Evolutionary conservation across 2,797 vertebrate genomes (phyloP).

Genomic region (Cephalopachus bancanus): DNA sequence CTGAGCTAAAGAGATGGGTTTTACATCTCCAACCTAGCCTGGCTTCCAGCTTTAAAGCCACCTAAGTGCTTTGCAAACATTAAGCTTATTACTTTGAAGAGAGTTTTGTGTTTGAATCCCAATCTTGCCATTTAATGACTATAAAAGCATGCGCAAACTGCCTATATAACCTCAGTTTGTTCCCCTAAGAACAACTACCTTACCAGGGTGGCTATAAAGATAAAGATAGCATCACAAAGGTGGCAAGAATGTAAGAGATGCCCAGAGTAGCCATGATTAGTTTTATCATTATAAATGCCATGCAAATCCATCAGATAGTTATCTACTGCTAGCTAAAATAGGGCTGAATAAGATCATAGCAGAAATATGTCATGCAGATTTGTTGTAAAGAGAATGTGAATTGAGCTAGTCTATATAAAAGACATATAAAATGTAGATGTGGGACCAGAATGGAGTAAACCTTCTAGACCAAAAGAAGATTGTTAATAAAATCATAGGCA

Average conservation of each 20-base stretch:
- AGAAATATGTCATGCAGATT: neutral
- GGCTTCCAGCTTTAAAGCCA: neutral
- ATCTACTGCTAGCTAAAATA: neutral
- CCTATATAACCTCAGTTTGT: neutral
- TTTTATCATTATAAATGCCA: constrained; percentile 4
- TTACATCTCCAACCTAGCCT: neutral
- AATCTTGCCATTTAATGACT: neutral
- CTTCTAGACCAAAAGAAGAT: constrained; percentile 13
- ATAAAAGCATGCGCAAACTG: neutral
- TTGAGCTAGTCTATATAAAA: neutral
- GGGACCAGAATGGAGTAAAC: neutral
- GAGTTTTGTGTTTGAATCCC: neutral
- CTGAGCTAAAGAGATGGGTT: neutral
- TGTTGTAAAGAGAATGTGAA: neutral
- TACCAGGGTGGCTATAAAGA: neutral
- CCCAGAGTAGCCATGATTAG: neutral
- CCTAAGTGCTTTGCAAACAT: neutral
- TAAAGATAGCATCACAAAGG: neutral
- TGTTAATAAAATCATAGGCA: neutral
- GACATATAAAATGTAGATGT: neutral
- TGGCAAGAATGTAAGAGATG: neutral
- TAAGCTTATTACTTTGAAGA: neutral
- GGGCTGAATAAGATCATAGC: neutral
- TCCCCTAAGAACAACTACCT: neutral
- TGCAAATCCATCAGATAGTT: neutral